A percentile compares a stretch with the other conserved stretches of the same genome.
These are phyloP conservation scores for Mercenaria mercenaria DNA, from an alignment of 1,140 invertebrate species.

Conservation along the genomic window DNA sequence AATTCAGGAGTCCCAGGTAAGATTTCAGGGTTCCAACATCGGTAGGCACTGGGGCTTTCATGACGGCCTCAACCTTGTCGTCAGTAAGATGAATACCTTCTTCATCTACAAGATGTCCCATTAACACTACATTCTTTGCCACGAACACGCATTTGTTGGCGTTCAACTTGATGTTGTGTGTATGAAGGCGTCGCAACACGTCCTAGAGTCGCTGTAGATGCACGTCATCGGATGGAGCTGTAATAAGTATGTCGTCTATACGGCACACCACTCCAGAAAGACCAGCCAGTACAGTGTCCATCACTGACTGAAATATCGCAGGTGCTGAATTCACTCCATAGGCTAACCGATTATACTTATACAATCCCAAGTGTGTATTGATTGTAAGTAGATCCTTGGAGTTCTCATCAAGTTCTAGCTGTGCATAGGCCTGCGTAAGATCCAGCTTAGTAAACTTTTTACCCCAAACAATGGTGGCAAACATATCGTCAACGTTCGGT, in stretches of 20 bases:
- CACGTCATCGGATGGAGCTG: not conserved
- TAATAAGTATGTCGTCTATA: slow-evolving; percentile 66
- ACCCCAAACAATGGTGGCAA: slow-evolving; percentile 65
- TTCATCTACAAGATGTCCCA: slow-evolving; percentile 43
- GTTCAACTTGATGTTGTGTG: not conserved
- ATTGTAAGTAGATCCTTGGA: slow-evolving; percentile 76
- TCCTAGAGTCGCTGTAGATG: slow-evolving; percentile 2
- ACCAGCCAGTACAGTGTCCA: slow-evolving; percentile 72
- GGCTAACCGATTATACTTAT: slow-evolving; percentile 84
- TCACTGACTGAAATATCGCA: slow-evolving; percentile 87
- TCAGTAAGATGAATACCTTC: slow-evolving; percentile 54
- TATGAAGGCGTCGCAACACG: slow-evolving; percentile 33
- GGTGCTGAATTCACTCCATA: slow-evolving; percentile 87
- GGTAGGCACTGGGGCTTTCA: slow-evolving; percentile 33
- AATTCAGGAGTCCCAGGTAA: slow-evolving; percentile 65
- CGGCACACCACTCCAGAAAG: slow-evolving; percentile 16
- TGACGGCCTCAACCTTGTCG: slow-evolving; percentile 60
- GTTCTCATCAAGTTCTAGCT: slow-evolving; percentile 77
- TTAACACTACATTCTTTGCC: not conserved
- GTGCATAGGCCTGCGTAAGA: slow-evolving; percentile 78
- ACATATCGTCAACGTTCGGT: slow-evolving; percentile 61
- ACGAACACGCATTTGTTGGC: slow-evolving; percentile 26
- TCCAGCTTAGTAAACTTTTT: slow-evolving; percentile 79
- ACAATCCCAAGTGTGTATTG: slow-evolving; percentile 86
- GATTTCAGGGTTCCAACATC: slow-evolving; percentile 54